These are phyloP conservation scores for Microcebus tavaratra DNA, from an alignment of 2,113 vertebrate genomes.

Conservation along the genomic window DNA sequence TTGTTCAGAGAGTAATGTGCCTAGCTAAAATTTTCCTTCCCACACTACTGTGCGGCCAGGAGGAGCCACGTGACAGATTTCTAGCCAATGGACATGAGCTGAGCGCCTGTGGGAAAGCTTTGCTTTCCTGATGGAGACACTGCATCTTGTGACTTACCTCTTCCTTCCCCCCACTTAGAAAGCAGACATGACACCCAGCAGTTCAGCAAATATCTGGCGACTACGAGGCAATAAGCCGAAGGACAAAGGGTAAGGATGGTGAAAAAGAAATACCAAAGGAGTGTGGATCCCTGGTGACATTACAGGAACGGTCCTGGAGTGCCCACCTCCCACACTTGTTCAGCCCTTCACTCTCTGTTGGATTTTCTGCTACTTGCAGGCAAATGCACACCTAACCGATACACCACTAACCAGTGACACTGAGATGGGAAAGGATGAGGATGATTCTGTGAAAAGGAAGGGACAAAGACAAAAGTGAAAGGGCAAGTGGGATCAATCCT, in stretches of 20 bases:
- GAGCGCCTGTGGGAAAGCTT: neutral
- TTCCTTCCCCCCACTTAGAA: neutral
- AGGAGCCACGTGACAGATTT: neutral
- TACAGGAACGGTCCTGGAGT: neutral
- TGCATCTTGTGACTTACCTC: neutral
- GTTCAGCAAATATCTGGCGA: neutral
- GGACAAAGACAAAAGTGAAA: neutral
- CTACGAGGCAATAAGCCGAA: neutral
- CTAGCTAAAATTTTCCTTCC: neutral
- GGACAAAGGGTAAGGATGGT: neutral
- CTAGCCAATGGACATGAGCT: neutral
- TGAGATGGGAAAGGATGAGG: neutral
- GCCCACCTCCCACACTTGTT: neutral
- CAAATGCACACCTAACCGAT: neutral
- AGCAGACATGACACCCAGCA: neutral
- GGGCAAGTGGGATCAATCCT: neutral
- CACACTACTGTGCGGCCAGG: neutral
- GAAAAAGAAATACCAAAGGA: neutral
- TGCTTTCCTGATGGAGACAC: neutral
- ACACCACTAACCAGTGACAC: neutral
- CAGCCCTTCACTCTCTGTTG: neutral
- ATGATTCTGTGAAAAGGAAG: neutral
- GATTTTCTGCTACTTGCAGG: neutral
- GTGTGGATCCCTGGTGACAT: neutral
- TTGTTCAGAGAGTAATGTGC: neutral